Evolutionary conservation across 2,113 vertebrate species (phyloP), one percentile per base, ranked within the genome.

Genomic region (Thalassarche chlororhynchos): DNA sequence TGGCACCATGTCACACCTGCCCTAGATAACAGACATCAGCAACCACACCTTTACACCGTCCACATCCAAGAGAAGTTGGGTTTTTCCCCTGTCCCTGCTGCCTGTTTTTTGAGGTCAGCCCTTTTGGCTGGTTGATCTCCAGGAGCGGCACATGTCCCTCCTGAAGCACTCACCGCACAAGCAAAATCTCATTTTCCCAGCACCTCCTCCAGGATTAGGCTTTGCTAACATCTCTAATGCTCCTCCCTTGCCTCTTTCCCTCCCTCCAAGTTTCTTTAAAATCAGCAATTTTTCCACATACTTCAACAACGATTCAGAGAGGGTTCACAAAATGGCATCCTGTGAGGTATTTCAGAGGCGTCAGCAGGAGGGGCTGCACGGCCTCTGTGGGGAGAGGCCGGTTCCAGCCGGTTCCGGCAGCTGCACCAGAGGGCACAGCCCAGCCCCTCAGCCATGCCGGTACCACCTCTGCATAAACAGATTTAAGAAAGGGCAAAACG

Each of bases 21-120:
- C n/a, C 38, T 51, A 17, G 3, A 4, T 20, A 62, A 24, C 15
- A 49, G 20, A 5, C 60, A 61, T 20, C 29, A 65, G 52, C 38
- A 75, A 12, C 5, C 26, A n/a, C 36, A 19, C 26, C 40, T 76
- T 55, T 28, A 7, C 4, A 62, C 17, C 23, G n/a, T 2, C 36
- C 11, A 54, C 2, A 29, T 3, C 12, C 20, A 42, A 29, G 0
- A 49, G 38, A 38, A 76, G 5, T 1, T 0, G 2, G 3, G 4
- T 4, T 49, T 86, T 46, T 12, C 5, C 5, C 46, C 72, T 21
- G 12, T 9, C 15, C 4, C 0, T 49, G 34, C 4, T 40, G 29
- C 5, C 7, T 3, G 7, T 3, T 47, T 64, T 61, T 7, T 36
- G 49, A 72, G 14, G 24, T 38, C n/a, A 32, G 12, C 5, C 57